phyloP scores from a whole-genome alignment of 2,888 invertebrate genomes.

The Euzophera pinguis region DNA sequence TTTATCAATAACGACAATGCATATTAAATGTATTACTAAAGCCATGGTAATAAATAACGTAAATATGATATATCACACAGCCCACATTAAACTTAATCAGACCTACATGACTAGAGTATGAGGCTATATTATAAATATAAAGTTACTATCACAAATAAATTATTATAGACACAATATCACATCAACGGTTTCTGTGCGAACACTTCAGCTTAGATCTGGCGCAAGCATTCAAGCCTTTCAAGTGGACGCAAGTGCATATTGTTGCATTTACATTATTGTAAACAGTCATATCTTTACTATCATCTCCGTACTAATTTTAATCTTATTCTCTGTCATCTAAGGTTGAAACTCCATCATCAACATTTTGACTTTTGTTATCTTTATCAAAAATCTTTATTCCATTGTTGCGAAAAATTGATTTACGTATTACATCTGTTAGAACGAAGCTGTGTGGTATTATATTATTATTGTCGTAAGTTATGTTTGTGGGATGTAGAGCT shows the following conservation, averaged over 20 bases:
- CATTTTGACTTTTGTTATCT: constrained; percentile 19
- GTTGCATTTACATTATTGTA: constrained; percentile 36
- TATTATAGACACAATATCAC: constrained; percentile 28
- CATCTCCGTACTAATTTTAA: constrained; percentile 17
- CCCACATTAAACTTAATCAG: constrained; percentile 9
- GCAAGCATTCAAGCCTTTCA: constrained; percentile 59
- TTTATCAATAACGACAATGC: not conserved
- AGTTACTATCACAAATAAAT: constrained; percentile 23
- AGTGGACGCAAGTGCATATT: constrained; percentile 70
- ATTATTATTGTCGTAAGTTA: constrained; percentile 30
- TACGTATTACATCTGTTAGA: constrained; percentile 70
- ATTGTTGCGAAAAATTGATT: constrained; percentile 79
- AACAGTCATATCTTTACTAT: constrained; percentile 23
- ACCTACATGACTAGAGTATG: not conserved
- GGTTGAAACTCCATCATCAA: constrained; percentile 21
- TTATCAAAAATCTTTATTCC: constrained; percentile 23
- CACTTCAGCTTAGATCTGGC: constrained; percentile 60
- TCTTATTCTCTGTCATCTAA: constrained; percentile 20
- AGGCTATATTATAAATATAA: constrained; percentile 5
- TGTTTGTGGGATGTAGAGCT: constrained; percentile 31
- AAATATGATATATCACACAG: constrained; percentile 4
- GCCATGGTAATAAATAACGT: not conserved
- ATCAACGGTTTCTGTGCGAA: constrained; percentile 47
- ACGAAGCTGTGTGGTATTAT: constrained; percentile 38
- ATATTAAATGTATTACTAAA: not conserved